Conservation (phyloP, 2,888 invertebrate genomes). For the Gymnoscelis rufifasciata region DNA sequence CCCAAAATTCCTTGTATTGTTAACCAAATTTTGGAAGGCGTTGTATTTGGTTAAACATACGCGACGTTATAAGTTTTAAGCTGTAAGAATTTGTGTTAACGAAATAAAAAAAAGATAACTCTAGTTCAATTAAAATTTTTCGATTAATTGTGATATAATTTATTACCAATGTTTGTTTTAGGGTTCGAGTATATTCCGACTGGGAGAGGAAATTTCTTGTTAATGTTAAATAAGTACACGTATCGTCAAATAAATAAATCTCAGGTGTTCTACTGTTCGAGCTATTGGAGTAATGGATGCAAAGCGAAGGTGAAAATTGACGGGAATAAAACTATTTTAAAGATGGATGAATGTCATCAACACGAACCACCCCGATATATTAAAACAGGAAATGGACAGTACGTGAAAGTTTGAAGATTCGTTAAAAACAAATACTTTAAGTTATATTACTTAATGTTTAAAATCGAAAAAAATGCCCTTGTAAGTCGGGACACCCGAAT, state of each 20-base stretch:
- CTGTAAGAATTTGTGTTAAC: too few relatives aligned
- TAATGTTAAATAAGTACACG: slow-evolving; percentile 37
- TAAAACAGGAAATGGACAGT: slow-evolving; percentile 30
- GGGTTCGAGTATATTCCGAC: slow-evolving; percentile 19
- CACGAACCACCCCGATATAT: slow-evolving; percentile 39
- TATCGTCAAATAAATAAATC: slow-evolving; percentile 28
- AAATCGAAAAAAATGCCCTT: too few relatives aligned
- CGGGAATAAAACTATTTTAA: slow-evolving; percentile 7
- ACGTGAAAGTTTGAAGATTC: too few relatives aligned
- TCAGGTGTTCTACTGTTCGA: slow-evolving; percentile 34
- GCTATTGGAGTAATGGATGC: slow-evolving; percentile 17
- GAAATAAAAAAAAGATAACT: too few relatives aligned
- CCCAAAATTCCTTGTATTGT: too few relatives aligned
- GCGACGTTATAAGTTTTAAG: too few relatives aligned
- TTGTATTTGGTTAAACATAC: too few relatives aligned
- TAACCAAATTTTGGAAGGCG: too few relatives aligned
- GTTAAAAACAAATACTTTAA: too few relatives aligned
- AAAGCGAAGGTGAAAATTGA: slow-evolving; percentile 25
- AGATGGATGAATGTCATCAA: slow-evolving; percentile 22
- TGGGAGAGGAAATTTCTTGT: slow-evolving; percentile 9
- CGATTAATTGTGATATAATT: background rate
- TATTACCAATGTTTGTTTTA: slow-evolving; percentile 4
- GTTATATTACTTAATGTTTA: too few relatives aligned
- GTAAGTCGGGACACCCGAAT: too few relatives aligned
- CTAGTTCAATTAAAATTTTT: too few relatives aligned